Conservation (phyloP, 2,888 invertebrate species). For the Mechanitis messenoides region DNA sequence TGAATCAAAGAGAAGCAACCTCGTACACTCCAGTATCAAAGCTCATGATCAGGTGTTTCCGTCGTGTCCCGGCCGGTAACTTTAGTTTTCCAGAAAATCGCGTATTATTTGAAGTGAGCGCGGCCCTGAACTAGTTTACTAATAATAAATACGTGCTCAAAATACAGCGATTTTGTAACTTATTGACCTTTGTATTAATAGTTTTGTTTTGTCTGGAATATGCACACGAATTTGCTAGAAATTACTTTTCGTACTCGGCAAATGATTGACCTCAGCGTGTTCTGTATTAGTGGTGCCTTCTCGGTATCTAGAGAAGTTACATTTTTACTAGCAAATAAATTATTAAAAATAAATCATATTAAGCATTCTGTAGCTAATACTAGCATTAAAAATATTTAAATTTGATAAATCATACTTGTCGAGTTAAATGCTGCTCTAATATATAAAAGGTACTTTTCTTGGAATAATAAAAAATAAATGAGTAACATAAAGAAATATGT, state of each 20-base stretch:
- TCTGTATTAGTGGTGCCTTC: not conserved
- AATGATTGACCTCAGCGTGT: not conserved
- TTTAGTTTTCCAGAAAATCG: conserved; percentile 48
- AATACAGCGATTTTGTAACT: conserved; percentile 35
- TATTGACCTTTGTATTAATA: conserved; percentile 33
- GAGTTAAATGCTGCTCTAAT: too few relatives aligned
- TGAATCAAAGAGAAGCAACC: too few relatives aligned
- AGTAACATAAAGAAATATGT: conserved; percentile 1
- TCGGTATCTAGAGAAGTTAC: too few relatives aligned
- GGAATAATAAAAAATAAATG: not conserved
- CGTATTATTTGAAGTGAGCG: conserved; percentile 38
- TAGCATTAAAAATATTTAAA: too few relatives aligned
- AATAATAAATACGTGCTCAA: conserved; percentile 40
- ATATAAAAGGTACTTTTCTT: not conserved
- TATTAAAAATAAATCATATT: too few relatives aligned
- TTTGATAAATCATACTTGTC: too few relatives aligned
- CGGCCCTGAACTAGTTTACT: conserved; percentile 69
- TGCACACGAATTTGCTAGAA: not conserved
- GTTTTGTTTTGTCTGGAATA: conserved; percentile 19
- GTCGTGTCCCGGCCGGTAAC: conserved; percentile 17
- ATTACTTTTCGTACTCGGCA: not conserved
- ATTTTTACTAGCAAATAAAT: too few relatives aligned
- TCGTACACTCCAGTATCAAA: not conserved
- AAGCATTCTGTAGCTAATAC: too few relatives aligned
- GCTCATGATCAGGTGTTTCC: conserved; percentile 4